These are phyloP conservation scores for Toxotes lorentzi DNA, from an alignment of 2,797 vertebrate genomes.

Conservation along the genomic window DNA sequence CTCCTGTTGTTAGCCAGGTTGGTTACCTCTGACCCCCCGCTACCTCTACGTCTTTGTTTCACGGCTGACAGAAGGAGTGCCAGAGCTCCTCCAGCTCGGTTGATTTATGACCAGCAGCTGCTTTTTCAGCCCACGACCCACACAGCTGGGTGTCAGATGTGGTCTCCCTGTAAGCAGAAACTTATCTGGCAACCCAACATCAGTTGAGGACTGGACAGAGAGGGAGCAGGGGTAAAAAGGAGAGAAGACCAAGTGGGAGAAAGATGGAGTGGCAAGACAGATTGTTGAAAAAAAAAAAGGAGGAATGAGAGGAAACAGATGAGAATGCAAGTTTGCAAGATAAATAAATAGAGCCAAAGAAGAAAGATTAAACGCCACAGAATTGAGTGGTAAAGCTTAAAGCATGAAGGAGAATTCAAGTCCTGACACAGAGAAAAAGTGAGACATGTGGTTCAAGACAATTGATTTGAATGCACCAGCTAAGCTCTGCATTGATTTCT, in stretches of 20 bases:
- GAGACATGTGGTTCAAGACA: conserved; percentile 52
- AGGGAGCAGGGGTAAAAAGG: conserved; percentile 34
- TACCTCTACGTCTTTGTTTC: conserved; percentile 95
- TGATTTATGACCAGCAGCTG: conserved; percentile 98
- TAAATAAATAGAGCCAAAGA: conserved; percentile 7
- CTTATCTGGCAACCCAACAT: conserved; percentile 82
- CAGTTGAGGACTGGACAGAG: conserved; percentile 64
- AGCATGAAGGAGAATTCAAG: conserved; percentile 71
- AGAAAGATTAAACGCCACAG: conserved; percentile 62
- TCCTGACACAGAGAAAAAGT: conserved; percentile 28
- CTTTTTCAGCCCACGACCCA: conserved; percentile 84
- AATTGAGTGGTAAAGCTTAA: conserved; percentile 32
- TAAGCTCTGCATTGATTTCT: conserved; percentile 92
- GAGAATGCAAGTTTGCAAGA: conserved; percentile 26
- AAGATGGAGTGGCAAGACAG: conserved; percentile 67
- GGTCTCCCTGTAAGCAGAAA: conserved; percentile 86
- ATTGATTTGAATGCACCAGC: conserved; percentile 89
- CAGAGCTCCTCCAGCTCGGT: conserved; percentile 86
- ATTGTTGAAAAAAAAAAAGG: conserved; percentile 40
- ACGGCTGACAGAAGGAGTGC: conserved; percentile 94
- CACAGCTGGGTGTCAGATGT: conserved; percentile 92
- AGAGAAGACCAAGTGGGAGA: conserved; percentile 66
- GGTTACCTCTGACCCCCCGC: conserved; percentile 83
- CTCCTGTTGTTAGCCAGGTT: conserved; percentile 76
- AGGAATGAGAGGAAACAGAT: conserved; percentile 43